Conservation (phyloP, 2,888 invertebrate species). For the Mesochorus sp. region DNA sequence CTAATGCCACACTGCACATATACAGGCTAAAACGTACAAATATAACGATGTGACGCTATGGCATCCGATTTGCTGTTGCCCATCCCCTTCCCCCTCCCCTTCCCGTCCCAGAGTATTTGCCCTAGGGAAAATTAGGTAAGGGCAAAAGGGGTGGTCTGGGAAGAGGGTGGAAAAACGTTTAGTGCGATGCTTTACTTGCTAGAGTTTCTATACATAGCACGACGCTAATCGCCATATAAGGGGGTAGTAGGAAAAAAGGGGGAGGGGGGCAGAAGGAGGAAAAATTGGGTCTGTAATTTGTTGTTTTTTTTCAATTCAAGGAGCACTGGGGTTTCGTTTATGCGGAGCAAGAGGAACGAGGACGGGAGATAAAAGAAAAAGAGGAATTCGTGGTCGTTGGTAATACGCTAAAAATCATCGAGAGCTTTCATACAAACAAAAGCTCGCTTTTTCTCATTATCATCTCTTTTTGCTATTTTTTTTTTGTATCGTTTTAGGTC, state of each 20-base stretch:
- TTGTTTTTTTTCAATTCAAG: no score
- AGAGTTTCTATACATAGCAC: slow-evolving; percentile 79
- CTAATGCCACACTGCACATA: slow-evolving; percentile 78
- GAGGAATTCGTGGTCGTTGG: slow-evolving; percentile 23
- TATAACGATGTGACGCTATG: slow-evolving; percentile 77
- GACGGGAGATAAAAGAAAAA: no score
- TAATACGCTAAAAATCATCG: slow-evolving; percentile 32
- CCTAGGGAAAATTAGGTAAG: slow-evolving; percentile 60
- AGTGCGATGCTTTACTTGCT: slow-evolving; percentile 73
- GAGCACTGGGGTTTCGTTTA: no score
- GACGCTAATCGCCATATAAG: slow-evolving; percentile 77
- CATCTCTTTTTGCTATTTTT: slow-evolving; percentile 30
- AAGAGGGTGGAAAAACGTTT: slow-evolving; percentile 9
- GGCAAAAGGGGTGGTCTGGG: not conserved
- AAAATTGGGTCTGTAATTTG: no score
- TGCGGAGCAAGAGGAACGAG: no score
- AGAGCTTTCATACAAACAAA: not conserved
- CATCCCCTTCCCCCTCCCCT: slow-evolving; percentile 3
- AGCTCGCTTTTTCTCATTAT: not conserved
- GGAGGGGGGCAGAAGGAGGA: not conserved
- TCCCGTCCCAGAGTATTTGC: not conserved
- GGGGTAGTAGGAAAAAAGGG: slow-evolving; percentile 49
- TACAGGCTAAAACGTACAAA: slow-evolving; percentile 77
- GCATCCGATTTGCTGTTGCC: slow-evolving; percentile 57
- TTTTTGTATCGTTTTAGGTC: slow-evolving; percentile 35